Percentiles rank a stretch among this genome's conserved stretches.
Conservation (phyloP, 2,888 invertebrate genomes). For the Tethea ocularis region DNA sequence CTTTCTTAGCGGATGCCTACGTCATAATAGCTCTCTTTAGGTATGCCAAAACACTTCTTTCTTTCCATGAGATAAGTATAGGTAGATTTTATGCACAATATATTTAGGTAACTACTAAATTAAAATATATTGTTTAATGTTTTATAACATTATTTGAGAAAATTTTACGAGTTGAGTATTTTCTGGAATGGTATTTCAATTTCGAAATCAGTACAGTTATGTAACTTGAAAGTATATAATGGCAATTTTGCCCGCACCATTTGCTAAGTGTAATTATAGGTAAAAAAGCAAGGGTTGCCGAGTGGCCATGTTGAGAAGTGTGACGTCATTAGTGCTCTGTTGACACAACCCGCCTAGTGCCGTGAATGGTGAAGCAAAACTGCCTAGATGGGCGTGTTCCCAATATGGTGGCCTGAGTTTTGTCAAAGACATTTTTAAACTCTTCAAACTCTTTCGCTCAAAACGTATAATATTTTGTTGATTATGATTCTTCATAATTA, state of each 20-base stretch:
- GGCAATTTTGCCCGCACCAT: conserved; percentile 36
- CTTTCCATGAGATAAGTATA: too few relatives aligned
- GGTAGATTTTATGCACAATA: too few relatives aligned
- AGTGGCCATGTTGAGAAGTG: conserved; percentile 72
- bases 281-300: conserved; percentile 63
- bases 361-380: conserved; percentile 60
- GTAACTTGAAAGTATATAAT: conserved; percentile 24
- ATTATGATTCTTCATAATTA: background rate
- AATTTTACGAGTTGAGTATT: too few relatives aligned
- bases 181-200: too few relatives aligned
- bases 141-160: too few relatives aligned
- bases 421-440: background rate
- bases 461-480: background rate
- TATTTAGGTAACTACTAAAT: too few relatives aligned
- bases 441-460: background rate
- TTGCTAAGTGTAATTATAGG: conserved; percentile 62
- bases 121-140: too few relatives aligned
- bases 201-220: background rate
- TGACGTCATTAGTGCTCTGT: conserved; percentile 79
- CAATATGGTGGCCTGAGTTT: conserved; percentile 27
- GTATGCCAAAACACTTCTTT: too few relatives aligned
- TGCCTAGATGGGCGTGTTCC: conserved; percentile 60
- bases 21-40: too few relatives aligned
- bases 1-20: too few relatives aligned
- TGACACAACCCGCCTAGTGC: conserved; percentile 75